Conservation (phyloP, 1,140 invertebrate genomes). For the Thalassaphorura encarpata region DNA sequence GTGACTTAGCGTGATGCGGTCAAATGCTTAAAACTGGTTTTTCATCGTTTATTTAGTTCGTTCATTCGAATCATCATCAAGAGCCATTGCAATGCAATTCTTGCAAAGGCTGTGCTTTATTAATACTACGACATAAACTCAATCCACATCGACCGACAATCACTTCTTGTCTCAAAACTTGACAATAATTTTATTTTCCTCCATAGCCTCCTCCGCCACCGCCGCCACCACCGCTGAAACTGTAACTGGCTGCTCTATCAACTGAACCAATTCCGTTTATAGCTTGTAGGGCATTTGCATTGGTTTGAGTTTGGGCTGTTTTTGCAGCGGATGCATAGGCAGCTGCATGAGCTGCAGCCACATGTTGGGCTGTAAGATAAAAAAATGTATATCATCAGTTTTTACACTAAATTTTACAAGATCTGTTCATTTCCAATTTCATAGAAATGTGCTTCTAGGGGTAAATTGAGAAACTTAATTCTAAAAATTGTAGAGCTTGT, state of each 20-base stretch:
- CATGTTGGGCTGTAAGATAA: slow-evolving; percentile 20
- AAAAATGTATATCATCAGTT: not conserved
- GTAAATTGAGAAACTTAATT: too few relatives aligned
- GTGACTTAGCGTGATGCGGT: too few relatives aligned
- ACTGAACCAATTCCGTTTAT: slow-evolving; percentile 18
- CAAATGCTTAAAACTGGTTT: too few relatives aligned
- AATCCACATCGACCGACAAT: too few relatives aligned
- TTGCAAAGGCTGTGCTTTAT: too few relatives aligned
- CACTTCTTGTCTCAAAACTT: too few relatives aligned
- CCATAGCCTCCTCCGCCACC: slow-evolving; percentile 5
- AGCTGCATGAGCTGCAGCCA: slow-evolving; percentile 17
- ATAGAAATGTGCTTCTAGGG: not conserved
- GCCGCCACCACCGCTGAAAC: slow-evolving; percentile 19
- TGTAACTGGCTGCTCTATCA: slow-evolving; percentile 22
- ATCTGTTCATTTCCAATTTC: not conserved
- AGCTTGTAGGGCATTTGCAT: slow-evolving; percentile 21
- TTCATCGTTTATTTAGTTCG: too few relatives aligned
- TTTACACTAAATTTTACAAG: not conserved
- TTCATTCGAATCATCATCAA: too few relatives aligned
- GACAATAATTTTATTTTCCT: too few relatives aligned
- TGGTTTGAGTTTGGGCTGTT: slow-evolving; percentile 18
- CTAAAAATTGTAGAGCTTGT: too few relatives aligned
- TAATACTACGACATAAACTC: too few relatives aligned
- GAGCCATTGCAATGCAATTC: too few relatives aligned
- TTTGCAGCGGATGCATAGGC: slow-evolving; percentile 16